Evolutionary conservation across 2,113 vertebrate species (phyloP).

Genomic region (Pluvialis apricaria): DNA sequence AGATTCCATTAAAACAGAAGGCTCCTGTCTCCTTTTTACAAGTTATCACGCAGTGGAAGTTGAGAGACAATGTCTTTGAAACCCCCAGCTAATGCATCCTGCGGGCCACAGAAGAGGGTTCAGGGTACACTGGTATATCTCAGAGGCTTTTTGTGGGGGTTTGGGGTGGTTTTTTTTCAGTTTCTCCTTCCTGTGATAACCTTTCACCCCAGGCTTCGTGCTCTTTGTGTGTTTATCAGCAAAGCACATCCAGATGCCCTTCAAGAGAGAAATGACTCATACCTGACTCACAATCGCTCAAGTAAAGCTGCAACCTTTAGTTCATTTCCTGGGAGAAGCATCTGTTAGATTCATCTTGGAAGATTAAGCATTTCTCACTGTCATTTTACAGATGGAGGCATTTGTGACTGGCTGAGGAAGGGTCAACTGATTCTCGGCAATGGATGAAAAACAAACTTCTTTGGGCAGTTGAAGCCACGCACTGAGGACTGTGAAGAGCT

Average conservation of each 20-base stretch:
- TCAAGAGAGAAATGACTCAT: conserved; percentile 70
- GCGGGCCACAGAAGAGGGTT: not conserved
- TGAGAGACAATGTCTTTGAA: not conserved
- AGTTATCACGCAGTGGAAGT: not conserved
- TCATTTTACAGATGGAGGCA: conserved; percentile 52
- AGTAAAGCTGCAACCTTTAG: conserved; percentile 66
- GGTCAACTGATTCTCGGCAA: not conserved
- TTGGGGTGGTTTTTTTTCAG: not conserved
- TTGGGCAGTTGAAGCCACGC: fast-evolving
- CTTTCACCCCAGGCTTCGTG: conserved; percentile 59
- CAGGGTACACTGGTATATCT: not conserved
- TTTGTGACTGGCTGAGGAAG: conserved; percentile 30
- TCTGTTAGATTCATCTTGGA: conserved; percentile 60
- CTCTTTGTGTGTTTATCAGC: conserved; percentile 63
- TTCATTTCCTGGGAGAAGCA: conserved; percentile 70
- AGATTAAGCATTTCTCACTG: conserved; percentile 58
- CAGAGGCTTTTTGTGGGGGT: not conserved
- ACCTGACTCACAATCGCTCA: conserved; percentile 66
- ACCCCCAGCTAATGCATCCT: not conserved
- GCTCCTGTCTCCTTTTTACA: not conserved
- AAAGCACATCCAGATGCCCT: conserved; percentile 63
- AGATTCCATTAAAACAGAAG: not conserved
- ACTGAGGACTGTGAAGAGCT: not conserved
- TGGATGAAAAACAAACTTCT: not conserved
- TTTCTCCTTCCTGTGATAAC: conserved; percentile 51